phyloP scores from a whole-genome alignment of 2,113 vertebrate species.

The Ardeotis arabs region DNA sequence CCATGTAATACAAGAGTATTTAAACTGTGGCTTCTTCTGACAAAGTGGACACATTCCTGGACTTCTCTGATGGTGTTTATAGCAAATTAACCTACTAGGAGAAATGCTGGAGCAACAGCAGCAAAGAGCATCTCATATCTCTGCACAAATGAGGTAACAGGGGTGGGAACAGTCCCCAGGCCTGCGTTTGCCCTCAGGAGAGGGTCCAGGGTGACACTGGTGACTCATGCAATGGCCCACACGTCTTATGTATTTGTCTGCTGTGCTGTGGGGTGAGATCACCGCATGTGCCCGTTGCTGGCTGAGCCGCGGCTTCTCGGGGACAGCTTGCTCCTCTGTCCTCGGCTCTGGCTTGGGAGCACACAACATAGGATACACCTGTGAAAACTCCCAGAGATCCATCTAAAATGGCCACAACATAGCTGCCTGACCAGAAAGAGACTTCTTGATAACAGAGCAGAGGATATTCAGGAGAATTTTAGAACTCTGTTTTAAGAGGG shows the following conservation, averaged over 20 bases:
- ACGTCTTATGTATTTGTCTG: accelerated
- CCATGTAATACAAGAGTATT: not conserved
- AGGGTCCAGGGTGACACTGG: not conserved
- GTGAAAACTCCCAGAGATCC: not conserved
- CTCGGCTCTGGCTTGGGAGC: not conserved
- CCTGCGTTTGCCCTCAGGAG: not conserved
- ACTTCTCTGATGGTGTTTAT: not conserved
- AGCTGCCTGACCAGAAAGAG: not conserved
- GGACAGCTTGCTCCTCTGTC: not conserved
- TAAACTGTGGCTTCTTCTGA: not conserved
- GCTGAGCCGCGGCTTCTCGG: accelerated
- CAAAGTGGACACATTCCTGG: not conserved
- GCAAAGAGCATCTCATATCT: not conserved
- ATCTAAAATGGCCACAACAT: not conserved
- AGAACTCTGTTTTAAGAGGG: not conserved
- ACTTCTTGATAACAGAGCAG: not conserved
- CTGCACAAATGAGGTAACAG: not conserved
- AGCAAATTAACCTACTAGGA: not conserved
- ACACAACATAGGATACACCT: not conserved
- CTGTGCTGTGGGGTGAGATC: not conserved
- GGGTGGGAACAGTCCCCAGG: not conserved
- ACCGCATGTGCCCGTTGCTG: accelerated
- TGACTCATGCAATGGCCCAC: accelerated
- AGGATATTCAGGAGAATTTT: not conserved
- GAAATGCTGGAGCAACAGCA: not conserved